phyloP scores from a whole-genome alignment of 2,888 invertebrate species.

The Mylabris sibirica region DNA sequence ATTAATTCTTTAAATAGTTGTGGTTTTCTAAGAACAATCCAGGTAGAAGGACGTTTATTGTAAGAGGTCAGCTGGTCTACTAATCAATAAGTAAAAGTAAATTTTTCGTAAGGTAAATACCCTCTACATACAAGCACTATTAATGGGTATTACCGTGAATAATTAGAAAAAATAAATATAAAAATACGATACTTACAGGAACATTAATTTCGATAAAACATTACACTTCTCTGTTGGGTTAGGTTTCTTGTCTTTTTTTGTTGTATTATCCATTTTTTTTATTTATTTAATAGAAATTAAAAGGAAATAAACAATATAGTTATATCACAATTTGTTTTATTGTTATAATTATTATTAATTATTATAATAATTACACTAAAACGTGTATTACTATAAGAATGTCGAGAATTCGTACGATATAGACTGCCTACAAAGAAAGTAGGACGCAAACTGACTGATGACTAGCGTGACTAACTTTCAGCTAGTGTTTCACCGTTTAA shows the following conservation, averaged over 20 bases:
- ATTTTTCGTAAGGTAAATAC: not conserved
- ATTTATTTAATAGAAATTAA: not conserved
- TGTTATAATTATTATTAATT: not conserved
- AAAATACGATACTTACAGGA: conserved; percentile 24
- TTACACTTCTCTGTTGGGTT: conserved; percentile 25
- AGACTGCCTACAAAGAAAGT: conserved; percentile 14
- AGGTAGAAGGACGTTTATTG: not conserved
- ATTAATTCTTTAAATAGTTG: not conserved
- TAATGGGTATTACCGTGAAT: not conserved
- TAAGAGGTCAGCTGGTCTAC: not conserved
- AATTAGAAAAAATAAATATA: not conserved
- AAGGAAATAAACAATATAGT: not conserved
- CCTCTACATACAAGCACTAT: not conserved
- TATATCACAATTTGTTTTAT: not conserved
- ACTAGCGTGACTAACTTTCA: not conserved
- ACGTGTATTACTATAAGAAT: conserved; percentile 24
- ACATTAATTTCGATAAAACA: conserved; percentile 24
- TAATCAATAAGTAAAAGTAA: conserved; percentile 11
- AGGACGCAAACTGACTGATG: conserved; percentile 25
- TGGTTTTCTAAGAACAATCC: not conserved
- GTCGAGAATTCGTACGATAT: conserved; percentile 7
- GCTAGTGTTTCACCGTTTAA: not conserved
- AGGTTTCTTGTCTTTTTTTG: conserved; percentile 20
- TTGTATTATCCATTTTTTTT: conserved; percentile 26
- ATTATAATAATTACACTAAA: conserved; percentile 30